phyloP scores from a whole-genome alignment of 2,797 vertebrate genomes.

The Phoxinus dragarum region DNA sequence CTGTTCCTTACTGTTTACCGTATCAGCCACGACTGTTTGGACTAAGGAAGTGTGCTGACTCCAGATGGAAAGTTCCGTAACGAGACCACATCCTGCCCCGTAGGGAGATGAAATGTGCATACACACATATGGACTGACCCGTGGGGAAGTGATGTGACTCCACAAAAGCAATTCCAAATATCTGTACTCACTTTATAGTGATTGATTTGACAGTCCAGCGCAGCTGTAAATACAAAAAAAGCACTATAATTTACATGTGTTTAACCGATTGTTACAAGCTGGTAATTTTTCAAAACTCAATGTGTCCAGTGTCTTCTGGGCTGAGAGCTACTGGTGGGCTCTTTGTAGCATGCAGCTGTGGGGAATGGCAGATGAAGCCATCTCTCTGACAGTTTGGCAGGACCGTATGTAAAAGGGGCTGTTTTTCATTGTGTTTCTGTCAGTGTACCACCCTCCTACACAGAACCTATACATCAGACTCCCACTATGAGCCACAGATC shows the following conservation, averaged over 20 bases:
- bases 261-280: neutral
- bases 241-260: slow-evolving; percentile 5
- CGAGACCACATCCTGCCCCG: too few species aligned
- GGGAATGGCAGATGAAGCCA: slow-evolving; percentile 33
- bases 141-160: neutral
- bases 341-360: slow-evolving; percentile 44
- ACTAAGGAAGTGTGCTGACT: too few species aligned
- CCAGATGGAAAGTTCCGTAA: too few species aligned
- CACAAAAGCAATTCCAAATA: neutral
- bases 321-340: slow-evolving; percentile 3
- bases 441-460: slow-evolving; percentile 37
- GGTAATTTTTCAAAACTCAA: neutral
- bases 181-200: neutral
- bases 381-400: slow-evolving; percentile 54
- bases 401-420: slow-evolving; percentile 21
- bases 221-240: slow-evolving; percentile 23
- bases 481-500: slow-evolving; percentile 28
- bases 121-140: too few species aligned
- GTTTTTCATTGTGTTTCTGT: slow-evolving; percentile 47
- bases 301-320: neutral
- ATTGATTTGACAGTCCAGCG: neutral
- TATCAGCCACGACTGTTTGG: neutral
- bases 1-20: too few species aligned
- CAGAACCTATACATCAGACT: slow-evolving; percentile 38
- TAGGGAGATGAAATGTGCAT: too few species aligned